Evolutionary conservation across 2,888 invertebrate species (phyloP), one percentile per base, ranked within the genome.

Genomic region (Tridacna gigas): DNA sequence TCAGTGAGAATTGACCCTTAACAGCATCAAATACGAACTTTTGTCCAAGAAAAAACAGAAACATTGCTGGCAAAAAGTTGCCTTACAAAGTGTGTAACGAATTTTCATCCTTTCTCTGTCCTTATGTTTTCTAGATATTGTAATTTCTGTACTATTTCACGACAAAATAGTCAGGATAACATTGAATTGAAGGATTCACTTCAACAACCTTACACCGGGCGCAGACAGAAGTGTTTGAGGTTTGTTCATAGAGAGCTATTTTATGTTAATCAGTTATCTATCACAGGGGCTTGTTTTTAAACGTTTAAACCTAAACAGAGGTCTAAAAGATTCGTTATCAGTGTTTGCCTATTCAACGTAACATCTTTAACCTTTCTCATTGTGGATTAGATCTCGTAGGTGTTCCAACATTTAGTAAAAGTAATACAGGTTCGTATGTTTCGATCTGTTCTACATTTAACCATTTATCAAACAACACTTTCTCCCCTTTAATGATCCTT

Each of bases 191-290:
- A 37, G 37, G 37, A 37, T 37, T 37, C 37, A 7, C 37, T 37
- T 37, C 7, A 37, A 37, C 7, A 7, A 37, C 37, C 37, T 37
- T 37, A 37, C 2, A 37, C 37, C 37, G 11, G 56, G 56, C 2
- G 9, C 56, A 20, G 56, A 56, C 18, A 56, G 56, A 20, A 20
- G 56, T 56, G 56, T 56, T 3, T 20, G 9, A 20, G 56, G 56
- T 9, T 15, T 3, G 56, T 56, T 56, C 9, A 20, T 1, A 56
- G 47, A 7, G 28, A 67, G 45, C 45, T 45, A 45, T 45, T 37
- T 67, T 67, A 67, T 67, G 45, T n/a, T 67, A 67, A 67, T 67
- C 67, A 67, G 67, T 28, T 67, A 67, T 15, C 45, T 67, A n/a
- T 20, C 67, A 37, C 45, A 20, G 45, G 37, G 47, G 67, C 28